phyloP scores from a whole-genome alignment of 2,888 invertebrate genomes.

The Nephrocerus scutellatus region DNA sequence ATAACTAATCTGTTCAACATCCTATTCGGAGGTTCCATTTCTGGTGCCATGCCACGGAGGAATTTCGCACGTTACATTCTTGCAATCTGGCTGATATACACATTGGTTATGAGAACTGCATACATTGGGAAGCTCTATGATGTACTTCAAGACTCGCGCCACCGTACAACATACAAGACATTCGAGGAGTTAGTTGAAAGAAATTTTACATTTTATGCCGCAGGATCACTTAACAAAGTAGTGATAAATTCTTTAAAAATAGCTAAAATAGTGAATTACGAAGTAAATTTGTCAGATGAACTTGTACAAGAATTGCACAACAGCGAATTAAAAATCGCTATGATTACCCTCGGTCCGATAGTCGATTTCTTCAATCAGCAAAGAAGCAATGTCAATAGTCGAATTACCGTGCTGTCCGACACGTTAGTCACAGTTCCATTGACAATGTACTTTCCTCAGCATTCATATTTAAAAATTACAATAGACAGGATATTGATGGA shows the following conservation, averaged over 20 bases:
- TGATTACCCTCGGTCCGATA: conserved; percentile 23
- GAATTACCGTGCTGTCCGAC: conserved; percentile 24
- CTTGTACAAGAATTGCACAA: too few relatives aligned
- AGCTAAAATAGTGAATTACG: conserved; percentile 5
- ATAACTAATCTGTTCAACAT: conserved; percentile 29
- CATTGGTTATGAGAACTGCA: conserved; percentile 34
- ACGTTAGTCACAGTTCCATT: conserved; percentile 30
- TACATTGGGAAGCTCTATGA: conserved; percentile 36
- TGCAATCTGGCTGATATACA: conserved; percentile 33
- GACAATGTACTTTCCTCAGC: conserved; percentile 34
- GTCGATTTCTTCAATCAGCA: conserved; percentile 25
- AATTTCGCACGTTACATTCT: conserved; percentile 41
- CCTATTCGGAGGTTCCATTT: conserved; percentile 30
- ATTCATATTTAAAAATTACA: conserved; percentile 30
- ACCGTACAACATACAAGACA: conserved; percentile 22
- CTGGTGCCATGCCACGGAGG: conserved; percentile 26
- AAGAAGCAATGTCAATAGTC: conserved; percentile 8
- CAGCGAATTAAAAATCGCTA: too few relatives aligned
- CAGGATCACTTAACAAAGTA: conserved; percentile 21
- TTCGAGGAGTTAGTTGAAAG: conserved; percentile 29
- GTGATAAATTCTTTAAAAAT: conserved; percentile 12
- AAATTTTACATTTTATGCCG: conserved; percentile 27
- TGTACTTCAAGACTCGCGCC: conserved; percentile 36
- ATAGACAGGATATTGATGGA: conserved; percentile 28
- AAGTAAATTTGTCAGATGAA: not conserved